Percentiles rank a stretch among this genome's conserved stretches.
Conservation (phyloP, 2,113 vertebrate genomes). For the Pardalotus punctatus region DNA sequence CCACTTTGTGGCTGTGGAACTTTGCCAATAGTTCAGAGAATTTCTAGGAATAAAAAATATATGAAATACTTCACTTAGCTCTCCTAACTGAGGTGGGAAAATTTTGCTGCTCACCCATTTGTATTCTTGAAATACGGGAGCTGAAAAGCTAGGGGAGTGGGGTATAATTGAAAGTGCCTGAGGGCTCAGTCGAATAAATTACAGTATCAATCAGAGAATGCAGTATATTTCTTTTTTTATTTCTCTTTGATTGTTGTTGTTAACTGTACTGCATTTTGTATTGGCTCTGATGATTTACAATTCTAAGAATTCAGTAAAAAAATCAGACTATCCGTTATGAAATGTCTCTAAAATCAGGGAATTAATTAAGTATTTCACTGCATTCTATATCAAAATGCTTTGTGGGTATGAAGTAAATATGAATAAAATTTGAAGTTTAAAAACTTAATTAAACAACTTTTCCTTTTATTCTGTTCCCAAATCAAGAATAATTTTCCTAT, state of each 20-base stretch:
- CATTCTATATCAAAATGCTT: neutral
- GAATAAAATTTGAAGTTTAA: neutral
- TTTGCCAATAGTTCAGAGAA: neutral
- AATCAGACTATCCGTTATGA: neutral
- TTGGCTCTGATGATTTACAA: neutral
- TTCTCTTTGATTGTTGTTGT: neutral
- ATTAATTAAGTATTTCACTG: neutral
- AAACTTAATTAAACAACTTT: neutral
- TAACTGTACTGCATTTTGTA: neutral
- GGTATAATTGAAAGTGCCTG: neutral
- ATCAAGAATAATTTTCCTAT: conserved; percentile 22
- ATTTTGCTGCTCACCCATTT: neutral
- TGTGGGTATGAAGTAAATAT: neutral
- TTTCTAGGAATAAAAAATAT: neutral
- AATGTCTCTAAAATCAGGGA: neutral
- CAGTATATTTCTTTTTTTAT: neutral
- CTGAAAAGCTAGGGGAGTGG: neutral
- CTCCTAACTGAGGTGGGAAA: neutral
- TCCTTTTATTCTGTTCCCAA: neutral
- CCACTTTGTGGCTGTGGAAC: neutral
- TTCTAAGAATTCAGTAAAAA: neutral
- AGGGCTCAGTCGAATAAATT: neutral
- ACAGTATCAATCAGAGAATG: conserved; percentile 13
- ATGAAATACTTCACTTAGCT: neutral
- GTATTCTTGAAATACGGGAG: neutral